Evolutionary conservation across 2,113 vertebrate species (phyloP).

Genomic region (Jaculus jaculus): DNA sequence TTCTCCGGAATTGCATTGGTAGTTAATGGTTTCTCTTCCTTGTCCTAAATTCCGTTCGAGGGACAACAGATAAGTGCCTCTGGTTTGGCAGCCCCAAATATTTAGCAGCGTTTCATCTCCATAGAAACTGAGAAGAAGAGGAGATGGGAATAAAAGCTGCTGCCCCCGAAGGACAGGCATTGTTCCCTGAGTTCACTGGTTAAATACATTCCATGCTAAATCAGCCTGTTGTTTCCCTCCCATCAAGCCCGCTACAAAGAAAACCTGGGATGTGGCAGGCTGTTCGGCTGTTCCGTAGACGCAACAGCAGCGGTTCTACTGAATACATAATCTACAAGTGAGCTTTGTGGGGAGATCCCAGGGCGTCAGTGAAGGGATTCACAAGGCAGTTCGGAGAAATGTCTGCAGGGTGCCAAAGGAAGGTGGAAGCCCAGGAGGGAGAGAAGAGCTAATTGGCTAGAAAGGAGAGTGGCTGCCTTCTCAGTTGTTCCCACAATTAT

Average conservation of each 20-base stretch:
- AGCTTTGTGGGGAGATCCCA: constrained; percentile 32
- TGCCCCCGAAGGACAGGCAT: not conserved
- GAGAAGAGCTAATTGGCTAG: not conserved
- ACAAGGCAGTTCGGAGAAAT: constrained; percentile 7
- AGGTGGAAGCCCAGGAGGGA: not conserved
- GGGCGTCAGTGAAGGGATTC: not conserved
- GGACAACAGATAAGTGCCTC: constrained; percentile 2
- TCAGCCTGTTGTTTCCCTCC: not conserved
- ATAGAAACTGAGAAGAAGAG: constrained; percentile 44
- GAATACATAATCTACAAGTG: constrained; percentile 16
- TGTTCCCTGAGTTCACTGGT: not conserved
- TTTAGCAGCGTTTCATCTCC: constrained; percentile 56
- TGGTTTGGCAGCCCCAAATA: constrained; percentile 36
- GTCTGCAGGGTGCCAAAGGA: not conserved
- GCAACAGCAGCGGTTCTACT: not conserved
- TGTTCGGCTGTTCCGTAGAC: not conserved
- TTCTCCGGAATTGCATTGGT: constrained; percentile 10
- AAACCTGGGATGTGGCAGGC: not conserved
- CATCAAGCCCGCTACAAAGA: not conserved
- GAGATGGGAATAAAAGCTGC: constrained; percentile 42
- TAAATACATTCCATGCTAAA: constrained; percentile 23
- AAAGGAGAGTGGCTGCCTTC: constrained; percentile 40
- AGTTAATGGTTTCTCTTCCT: not conserved
- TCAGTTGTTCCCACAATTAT: not conserved
- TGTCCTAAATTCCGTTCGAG: not conserved